These are phyloP conservation scores for Melanotaenia nigrans DNA, from an alignment of 2,797 vertebrate genomes.

Conservation along the genomic window DNA sequence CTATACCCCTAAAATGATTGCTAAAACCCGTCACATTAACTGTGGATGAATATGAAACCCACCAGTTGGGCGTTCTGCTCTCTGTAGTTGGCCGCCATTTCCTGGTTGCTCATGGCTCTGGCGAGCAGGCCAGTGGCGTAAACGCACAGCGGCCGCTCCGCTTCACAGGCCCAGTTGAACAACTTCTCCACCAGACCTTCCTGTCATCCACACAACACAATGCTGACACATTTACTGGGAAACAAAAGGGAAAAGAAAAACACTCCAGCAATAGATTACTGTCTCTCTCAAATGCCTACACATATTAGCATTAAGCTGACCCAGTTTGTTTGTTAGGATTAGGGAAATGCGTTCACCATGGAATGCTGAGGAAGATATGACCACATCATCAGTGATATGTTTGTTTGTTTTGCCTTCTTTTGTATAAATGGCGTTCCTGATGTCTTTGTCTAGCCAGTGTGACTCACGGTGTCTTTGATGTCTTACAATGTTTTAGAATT, in stretches of 20 bases:
- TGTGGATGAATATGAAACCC: slow-evolving; percentile 20
- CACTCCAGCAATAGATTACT: neutral
- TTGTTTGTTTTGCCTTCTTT: neutral
- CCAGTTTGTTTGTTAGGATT: neutral
- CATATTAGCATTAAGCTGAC: neutral
- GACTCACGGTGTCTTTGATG: too few relatives aligned
- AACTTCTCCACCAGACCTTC: slow-evolving; percentile 95
- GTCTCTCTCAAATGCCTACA: neutral
- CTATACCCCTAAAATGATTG: neutral
- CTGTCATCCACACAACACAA: slow-evolving; percentile 67
- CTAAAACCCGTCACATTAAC: neutral
- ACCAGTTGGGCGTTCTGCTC: slow-evolving; percentile 94
- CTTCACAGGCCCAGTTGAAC: slow-evolving; percentile 92
- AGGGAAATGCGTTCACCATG: neutral
- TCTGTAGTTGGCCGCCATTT: slow-evolving; percentile 91
- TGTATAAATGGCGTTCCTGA: neutral
- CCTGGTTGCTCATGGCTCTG: slow-evolving; percentile 96
- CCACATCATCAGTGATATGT: too few relatives aligned
- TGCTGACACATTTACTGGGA: neutral
- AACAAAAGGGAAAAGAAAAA: neutral
- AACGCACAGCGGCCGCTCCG: slow-evolving; percentile 88
- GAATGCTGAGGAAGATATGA: too few relatives aligned
- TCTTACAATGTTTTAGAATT: too few relatives aligned
- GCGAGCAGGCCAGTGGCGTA: slow-evolving; percentile 91
- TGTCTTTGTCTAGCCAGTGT: neutral